These are phyloP conservation scores for Junonia oenone DNA, from an alignment of 2,888 invertebrate genomes.

Conservation along the genomic window DNA sequence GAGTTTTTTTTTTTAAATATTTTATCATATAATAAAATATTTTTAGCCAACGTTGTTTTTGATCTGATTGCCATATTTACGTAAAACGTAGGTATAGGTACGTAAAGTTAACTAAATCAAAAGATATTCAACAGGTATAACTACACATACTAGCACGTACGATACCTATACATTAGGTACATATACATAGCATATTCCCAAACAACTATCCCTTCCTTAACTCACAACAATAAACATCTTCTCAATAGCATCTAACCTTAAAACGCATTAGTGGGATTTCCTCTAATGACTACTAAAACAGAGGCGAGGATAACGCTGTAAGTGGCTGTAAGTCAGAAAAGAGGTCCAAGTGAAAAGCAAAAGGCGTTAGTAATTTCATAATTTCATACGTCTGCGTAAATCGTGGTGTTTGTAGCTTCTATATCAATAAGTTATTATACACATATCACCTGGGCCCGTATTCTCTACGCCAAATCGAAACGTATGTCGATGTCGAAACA, in stretches of 20 bases:
- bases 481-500: too few relatives aligned
- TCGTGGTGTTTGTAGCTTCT: too few relatives aligned
- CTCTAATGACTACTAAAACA: conserved; percentile 62
- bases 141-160: too few relatives aligned
- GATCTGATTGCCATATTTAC: too few relatives aligned
- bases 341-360: conserved; percentile 35
- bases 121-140: too few relatives aligned
- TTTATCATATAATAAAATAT: not conserved
- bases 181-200: not conserved
- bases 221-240: not conserved
- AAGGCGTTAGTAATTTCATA: not conserved
- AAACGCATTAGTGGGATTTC: conserved; percentile 58
- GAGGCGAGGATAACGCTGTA: conserved; percentile 57
- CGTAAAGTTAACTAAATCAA: too few relatives aligned
- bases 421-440: too few relatives aligned
- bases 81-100: too few relatives aligned
- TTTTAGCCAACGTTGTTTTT: too few relatives aligned
- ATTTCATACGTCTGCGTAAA: not conserved
- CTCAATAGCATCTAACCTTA: conserved; percentile 32
- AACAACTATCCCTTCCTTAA: not conserved
- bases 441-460: too few relatives aligned
- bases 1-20: not conserved
- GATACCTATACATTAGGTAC: not conserved
- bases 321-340: conserved; percentile 38
- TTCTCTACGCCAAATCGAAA: too few relatives aligned